A percentile compares a stretch with the other conserved stretches of the same genome.
These are phyloP conservation scores for Nettapus auritus DNA, from an alignment of 2,113 vertebrate species.

Conservation along the genomic window DNA sequence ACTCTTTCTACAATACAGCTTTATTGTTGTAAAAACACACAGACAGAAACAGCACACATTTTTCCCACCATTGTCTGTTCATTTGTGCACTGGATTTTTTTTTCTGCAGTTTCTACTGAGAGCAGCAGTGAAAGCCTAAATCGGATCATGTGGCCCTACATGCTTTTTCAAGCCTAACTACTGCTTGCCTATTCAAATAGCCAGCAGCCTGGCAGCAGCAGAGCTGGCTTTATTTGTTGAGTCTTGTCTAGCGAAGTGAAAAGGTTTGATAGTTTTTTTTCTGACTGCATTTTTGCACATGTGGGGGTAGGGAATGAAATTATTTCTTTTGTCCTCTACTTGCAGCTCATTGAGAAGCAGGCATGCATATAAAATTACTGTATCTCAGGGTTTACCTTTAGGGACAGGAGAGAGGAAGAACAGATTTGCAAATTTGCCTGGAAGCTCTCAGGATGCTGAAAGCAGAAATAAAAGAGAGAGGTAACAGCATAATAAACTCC, in stretches of 20 bases:
- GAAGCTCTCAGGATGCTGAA: constrained; percentile 17
- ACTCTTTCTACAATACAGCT: background rate
- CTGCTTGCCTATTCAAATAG: constrained; percentile 69
- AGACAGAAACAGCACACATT: background rate
- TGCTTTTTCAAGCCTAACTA: constrained; percentile 56
- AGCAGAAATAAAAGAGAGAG: background rate
- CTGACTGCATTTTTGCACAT: constrained; percentile 61
- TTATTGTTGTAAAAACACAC: constrained; percentile 25
- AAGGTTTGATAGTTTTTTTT: constrained; percentile 28
- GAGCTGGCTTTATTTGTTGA: constrained; percentile 74
- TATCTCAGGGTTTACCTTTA: constrained; percentile 65
- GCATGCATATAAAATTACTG: constrained; percentile 73
- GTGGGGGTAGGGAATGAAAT: constrained; percentile 64
- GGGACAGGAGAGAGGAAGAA: constrained; percentile 22
- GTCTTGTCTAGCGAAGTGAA: constrained; percentile 75
- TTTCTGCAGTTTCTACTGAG: background rate
- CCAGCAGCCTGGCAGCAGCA: constrained; percentile 64
- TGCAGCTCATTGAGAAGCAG: constrained; percentile 70
- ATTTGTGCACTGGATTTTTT: constrained; percentile 33
- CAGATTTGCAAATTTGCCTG: constrained; percentile 21
- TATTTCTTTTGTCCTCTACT: constrained; percentile 71
- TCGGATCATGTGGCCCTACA: background rate
- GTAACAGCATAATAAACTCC: background rate
- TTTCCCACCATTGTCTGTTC: constrained; percentile 51
- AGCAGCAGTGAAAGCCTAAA: constrained; percentile 25